Evolutionary conservation across 1,140 invertebrate genomes (phyloP).

Genomic region (Drosophila littoralis): DNA sequence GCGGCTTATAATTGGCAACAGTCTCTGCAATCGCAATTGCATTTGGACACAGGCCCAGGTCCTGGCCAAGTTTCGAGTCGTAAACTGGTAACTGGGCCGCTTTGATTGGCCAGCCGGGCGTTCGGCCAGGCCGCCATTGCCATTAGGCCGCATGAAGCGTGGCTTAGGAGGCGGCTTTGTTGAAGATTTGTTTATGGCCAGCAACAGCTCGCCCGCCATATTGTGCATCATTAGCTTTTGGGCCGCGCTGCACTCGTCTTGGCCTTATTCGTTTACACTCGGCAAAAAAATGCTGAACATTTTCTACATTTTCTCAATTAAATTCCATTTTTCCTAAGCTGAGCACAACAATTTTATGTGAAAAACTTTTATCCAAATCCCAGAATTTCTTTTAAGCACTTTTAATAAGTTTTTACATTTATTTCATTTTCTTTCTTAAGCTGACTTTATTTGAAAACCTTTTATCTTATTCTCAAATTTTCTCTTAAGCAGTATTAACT

Average conservation of each 20-base stretch:
- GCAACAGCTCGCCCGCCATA: constrained; percentile 41
- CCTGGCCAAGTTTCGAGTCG: constrained; percentile 31
- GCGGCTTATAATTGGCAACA: constrained; percentile 20
- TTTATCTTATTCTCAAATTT: no score
- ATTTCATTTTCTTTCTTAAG: no score
- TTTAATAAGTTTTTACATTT: no score
- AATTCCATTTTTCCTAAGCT: no score
- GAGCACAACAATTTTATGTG: no score
- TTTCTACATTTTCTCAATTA: no score
- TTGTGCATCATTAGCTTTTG: constrained; percentile 51
- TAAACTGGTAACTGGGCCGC: constrained; percentile 64
- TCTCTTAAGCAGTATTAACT: no score
- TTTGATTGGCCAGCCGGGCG: constrained; percentile 62
- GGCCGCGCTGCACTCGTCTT: constrained; percentile 10
- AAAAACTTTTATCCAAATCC: no score
- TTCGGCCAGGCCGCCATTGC: constrained; percentile 57
- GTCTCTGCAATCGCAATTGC: constrained; percentile 15
- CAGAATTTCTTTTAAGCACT: no score
- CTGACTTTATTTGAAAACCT: no score
- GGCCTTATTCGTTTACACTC: constrained; percentile 12
- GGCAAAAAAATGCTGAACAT: background rate
- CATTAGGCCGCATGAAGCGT: constrained; percentile 46
- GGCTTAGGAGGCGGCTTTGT: constrained; percentile 42
- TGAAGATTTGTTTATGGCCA: constrained; percentile 53
- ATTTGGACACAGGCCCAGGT: constrained; percentile 19